These are phyloP conservation scores for Rhodeus uyekii DNA, from an alignment of 2,797 vertebrate genomes.

Conservation along the genomic window DNA sequence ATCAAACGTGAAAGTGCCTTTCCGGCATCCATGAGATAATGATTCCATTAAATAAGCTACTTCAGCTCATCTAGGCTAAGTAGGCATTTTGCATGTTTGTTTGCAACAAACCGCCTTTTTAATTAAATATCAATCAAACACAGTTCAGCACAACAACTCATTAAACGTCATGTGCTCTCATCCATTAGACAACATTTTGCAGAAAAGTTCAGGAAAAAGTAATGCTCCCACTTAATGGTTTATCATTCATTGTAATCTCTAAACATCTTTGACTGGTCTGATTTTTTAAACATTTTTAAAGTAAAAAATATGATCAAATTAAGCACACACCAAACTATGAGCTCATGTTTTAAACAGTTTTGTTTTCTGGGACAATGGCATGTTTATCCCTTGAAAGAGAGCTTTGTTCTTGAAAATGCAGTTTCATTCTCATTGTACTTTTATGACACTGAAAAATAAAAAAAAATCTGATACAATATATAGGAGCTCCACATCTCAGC, in stretches of 20 bases:
- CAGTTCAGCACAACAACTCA: conserved; percentile 10
- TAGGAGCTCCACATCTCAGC: background rate
- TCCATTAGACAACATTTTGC: background rate
- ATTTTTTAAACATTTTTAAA: background rate
- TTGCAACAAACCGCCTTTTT: background rate
- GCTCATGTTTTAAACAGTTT: background rate
- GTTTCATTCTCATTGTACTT: background rate
- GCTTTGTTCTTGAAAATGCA: background rate
- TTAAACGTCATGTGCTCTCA: background rate
- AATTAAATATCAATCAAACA: background rate
- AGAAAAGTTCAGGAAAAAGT: too few relatives aligned
- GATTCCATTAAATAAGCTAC: background rate
- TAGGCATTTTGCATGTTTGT: background rate
- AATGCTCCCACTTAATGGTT: background rate
- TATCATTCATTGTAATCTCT: background rate
- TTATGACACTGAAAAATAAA: background rate
- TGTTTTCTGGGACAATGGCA: background rate
- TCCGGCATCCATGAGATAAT: background rate
- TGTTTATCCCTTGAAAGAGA: background rate
- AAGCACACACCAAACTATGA: background rate
- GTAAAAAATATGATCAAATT: too few relatives aligned
- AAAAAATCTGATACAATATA: background rate
- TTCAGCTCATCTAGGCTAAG: background rate
- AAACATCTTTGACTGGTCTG: background rate
- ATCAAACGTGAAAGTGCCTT: background rate